Conservation (phyloP, 2,797 vertebrate genomes). For the Onychomys leucogaster region DNA sequence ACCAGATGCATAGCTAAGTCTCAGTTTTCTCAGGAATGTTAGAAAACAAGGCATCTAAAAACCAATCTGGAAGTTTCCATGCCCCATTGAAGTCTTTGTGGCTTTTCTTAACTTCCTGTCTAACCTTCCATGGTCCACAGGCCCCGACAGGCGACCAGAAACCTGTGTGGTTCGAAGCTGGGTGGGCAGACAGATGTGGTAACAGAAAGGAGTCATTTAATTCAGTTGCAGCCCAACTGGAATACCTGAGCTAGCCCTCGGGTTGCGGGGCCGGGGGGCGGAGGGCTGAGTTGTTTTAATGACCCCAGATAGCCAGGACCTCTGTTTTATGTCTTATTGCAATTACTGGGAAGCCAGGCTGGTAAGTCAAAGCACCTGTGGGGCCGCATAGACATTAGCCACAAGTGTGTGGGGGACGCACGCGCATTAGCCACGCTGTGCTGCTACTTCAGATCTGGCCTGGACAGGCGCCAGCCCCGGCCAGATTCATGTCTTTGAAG, state of each 20-base stretch:
- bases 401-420: not conserved
- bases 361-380: slow-evolving; percentile 55
- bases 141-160: not conserved
- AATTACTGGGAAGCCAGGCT: slow-evolving; percentile 40
- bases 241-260: slow-evolving; percentile 15
- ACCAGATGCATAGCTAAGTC: not conserved
- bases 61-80: not conserved
- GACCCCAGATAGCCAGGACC: slow-evolving; percentile 61
- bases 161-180: not conserved
- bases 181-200: not conserved
- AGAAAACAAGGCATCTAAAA: not conserved
- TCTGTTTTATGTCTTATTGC: slow-evolving; percentile 73
- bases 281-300: slow-evolving; percentile 50
- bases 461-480: not conserved
- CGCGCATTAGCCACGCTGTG: not conserved
- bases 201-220: not conserved
- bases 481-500: slow-evolving; percentile 21
- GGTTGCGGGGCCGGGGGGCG: not conserved
- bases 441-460: slow-evolving; percentile 8
- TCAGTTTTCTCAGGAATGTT: not conserved
- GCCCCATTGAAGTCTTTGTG: accelerated
- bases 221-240: slow-evolving; percentile 43
- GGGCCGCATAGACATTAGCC: not conserved
- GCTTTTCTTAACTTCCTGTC: not conserved
- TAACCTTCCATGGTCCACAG: not conserved